Evolutionary conservation across 2,888 invertebrate species (phyloP).

Genomic region (Archips xylosteana): DNA sequence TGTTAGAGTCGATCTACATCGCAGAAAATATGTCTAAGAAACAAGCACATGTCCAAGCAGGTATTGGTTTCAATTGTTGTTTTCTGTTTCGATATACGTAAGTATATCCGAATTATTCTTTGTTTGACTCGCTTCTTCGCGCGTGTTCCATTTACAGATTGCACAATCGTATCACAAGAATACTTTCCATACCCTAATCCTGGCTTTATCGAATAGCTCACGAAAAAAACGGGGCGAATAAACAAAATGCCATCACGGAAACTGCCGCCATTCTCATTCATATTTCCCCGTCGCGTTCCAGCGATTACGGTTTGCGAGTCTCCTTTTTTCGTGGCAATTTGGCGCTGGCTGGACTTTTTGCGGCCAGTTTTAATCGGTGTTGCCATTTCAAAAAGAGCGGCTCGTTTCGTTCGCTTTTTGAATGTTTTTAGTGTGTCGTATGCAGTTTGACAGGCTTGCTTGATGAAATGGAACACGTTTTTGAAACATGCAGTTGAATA

Average conservation of each 20-base stretch:
- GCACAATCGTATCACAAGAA: conserved; percentile 36
- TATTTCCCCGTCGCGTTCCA: conserved; percentile 70
- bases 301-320: conserved; percentile 70
- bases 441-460: conserved; percentile 25
- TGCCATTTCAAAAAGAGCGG: conserved; percentile 68
- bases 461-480: conserved; percentile 17
- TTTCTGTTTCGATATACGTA: too few relatives aligned
- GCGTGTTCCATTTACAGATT: conserved; percentile 33
- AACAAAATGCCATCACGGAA: conserved; percentile 67
- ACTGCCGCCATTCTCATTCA: conserved; percentile 70
- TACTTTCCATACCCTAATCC: conserved; percentile 52
- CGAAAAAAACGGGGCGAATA: conserved; percentile 54
- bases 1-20: too few relatives aligned
- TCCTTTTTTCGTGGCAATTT: conserved; percentile 76
- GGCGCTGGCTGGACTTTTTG: conserved; percentile 72
- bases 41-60: too few relatives aligned
- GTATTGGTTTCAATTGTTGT: too few relatives aligned
- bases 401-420: conserved; percentile 59
- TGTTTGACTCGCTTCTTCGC: background rate
- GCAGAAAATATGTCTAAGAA: too few relatives aligned
- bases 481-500: background rate
- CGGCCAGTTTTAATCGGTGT: conserved; percentile 79
- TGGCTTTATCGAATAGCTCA: conserved; percentile 51
- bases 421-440: conserved; percentile 48
- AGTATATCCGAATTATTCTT: background rate